These are phyloP conservation scores for Platynereis dumerilii DNA, from an alignment of 2,888 invertebrate species.

Conservation along the genomic window DNA sequence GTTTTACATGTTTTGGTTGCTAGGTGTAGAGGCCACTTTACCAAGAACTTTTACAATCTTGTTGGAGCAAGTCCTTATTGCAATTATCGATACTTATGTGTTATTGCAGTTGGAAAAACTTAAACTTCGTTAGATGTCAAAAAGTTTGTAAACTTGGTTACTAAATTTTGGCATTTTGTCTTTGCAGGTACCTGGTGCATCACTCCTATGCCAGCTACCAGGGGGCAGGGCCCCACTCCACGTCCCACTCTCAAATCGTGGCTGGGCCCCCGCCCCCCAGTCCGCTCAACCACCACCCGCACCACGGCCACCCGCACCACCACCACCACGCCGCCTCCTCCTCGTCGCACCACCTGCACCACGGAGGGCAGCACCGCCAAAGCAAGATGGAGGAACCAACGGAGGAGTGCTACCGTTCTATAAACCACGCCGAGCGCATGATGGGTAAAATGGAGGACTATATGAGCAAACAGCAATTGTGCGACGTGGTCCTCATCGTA, in stretches of 20 bases:
- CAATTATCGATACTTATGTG: too few relatives aligned
- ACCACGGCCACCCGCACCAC: conserved; percentile 12
- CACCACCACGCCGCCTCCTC: too few relatives aligned
- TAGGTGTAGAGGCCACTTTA: too few relatives aligned
- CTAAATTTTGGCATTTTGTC: not conserved
- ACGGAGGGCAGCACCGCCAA: not conserved
- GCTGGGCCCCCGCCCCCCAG: too few relatives aligned
- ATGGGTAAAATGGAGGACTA: conserved; percentile 83
- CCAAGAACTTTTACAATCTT: too few relatives aligned
- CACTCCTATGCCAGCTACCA: conserved; percentile 24
- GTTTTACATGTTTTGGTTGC: too few relatives aligned
- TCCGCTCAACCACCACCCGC: too few relatives aligned
- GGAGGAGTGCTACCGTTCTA: conserved; percentile 59
- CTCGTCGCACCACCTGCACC: not conserved
- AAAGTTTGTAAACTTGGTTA: too few relatives aligned
- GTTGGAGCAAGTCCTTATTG: too few relatives aligned
- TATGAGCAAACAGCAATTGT: conserved; percentile 80
- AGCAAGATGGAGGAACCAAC: conserved; percentile 24
- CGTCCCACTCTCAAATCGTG: too few relatives aligned
- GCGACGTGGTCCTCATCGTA: conserved; percentile 86
- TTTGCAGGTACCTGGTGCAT: conserved; percentile 25
- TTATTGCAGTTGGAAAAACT: too few relatives aligned
- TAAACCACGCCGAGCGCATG: conserved; percentile 80
- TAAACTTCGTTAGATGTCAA: too few relatives aligned
- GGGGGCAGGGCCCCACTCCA: not conserved